Base-by-base conservation (phyloP, 2,113 vertebrate genomes). In the Lathamus discolor region DNA sequence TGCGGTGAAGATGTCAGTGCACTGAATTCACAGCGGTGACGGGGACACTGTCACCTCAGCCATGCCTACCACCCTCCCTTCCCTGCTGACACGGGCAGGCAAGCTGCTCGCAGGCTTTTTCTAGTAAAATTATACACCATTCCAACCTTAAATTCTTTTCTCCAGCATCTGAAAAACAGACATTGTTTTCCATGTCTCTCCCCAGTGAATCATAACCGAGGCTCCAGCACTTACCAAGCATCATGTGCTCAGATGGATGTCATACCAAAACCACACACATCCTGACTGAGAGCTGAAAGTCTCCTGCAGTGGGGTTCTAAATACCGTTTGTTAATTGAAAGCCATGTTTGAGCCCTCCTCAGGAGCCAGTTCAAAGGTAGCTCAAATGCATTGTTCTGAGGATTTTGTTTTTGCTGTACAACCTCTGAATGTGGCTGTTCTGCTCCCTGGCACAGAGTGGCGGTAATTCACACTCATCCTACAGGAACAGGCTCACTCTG, bases 241-340 rank as follows among this genome's bases (percentile, higher is more conserved):
- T 92, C 96, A 64, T 29, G 94, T 83, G 97, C 97, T 77, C 75
- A 61, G 91, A 55, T 44, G 83, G 93, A 92, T 69, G 70, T 62
- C 93, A n/a, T 64, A 92, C 93, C 92, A 89, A 85, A 94, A 95
- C 84, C 96, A 70, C 97, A 82, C 17, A 69, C 90, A 96, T 97
- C 97, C 97, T 92, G 93, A 88, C 93, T n/a, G 33, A 7, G 37
- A 74, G 85, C 67, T 61, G 19, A 35, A 33, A 31, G 78, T 9
- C 66, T 44, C 84, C 93, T 72, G 68, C 62, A 25, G 13, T 67
- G 68, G 43, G 46, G 7, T 68, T 69, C 87, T 63, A 79, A 64
- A 37, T 20, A 43, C 28, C 1, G 27, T 14, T 14, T 68, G 73
- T 29, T 86, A 69, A 76, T 10, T 51, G 63, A 67, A 83, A 94